A percentile compares a stretch with the other conserved stretches of the same genome.
Evolutionary conservation across 2,113 vertebrate species (phyloP).

Genomic region (Seriola aureovittata): DNA sequence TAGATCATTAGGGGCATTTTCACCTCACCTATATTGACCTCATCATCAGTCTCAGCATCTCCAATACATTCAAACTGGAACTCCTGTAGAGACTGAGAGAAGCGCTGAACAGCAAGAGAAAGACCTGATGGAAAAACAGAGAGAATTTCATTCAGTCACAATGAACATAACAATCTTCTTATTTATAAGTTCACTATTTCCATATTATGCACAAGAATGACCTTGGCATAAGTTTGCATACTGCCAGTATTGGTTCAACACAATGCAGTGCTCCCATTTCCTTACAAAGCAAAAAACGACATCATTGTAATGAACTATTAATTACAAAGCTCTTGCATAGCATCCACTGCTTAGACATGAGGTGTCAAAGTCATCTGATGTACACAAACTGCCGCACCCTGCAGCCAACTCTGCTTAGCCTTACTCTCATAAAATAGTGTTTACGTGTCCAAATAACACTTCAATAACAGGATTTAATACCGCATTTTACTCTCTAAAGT

Average conservation of each 20-base stretch:
- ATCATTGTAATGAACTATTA: slow-evolving; percentile 19
- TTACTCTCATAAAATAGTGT: background rate
- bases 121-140: slow-evolving; percentile 85
- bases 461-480: slow-evolving; percentile 29
- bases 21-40: slow-evolving; percentile 95
- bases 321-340: background rate
- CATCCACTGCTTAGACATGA: background rate
- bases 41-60: slow-evolving; percentile 97
- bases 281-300: background rate
- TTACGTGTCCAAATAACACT: slow-evolving; percentile 48
- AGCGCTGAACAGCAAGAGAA: slow-evolving; percentile 95
- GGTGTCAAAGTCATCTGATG: slow-evolving; percentile 40
- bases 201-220: background rate
- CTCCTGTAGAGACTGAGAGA: slow-evolving; percentile 96
- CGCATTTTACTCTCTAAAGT: slow-evolving; percentile 11
- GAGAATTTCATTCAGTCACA: background rate
- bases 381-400: slow-evolving; percentile 31
- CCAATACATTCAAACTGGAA: slow-evolving; percentile 98
- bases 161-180: slow-evolving; percentile 6
- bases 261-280: background rate
- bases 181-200: background rate
- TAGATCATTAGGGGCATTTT: background rate
- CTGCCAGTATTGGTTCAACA: background rate
- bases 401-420: slow-evolving; percentile 12
- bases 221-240: background rate